Evolutionary conservation across 2,113 vertebrate genomes (phyloP).

Genomic region (Sebastes schlegelii): DNA sequence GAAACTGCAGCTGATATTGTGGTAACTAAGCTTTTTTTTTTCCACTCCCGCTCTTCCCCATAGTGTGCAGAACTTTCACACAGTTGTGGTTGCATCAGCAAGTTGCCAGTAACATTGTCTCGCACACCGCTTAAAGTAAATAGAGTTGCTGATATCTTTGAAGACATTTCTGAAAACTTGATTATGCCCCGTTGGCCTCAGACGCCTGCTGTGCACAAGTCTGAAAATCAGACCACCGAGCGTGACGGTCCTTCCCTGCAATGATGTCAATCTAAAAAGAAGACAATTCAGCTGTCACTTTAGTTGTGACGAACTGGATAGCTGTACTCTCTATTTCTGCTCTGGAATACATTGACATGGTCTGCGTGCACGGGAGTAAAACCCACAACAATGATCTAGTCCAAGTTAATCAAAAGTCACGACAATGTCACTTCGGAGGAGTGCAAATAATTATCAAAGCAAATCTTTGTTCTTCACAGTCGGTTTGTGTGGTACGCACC

Average conservation of each 20-base stretch:
- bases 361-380: not conserved
- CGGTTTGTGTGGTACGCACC: conserved; percentile 64
- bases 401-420: conserved; percentile 58
- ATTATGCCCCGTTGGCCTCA: conserved; percentile 47
- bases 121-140: conserved; percentile 47
- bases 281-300: conserved; percentile 19
- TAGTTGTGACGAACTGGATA: not conserved
- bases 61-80: conserved; percentile 44
- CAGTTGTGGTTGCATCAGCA: conserved; percentile 65
- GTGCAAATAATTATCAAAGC: conserved; percentile 63
- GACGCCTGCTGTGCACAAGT: conserved; percentile 18
- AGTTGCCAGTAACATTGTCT: conserved; percentile 54
- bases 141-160: conserved; percentile 27
- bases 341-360: not conserved
- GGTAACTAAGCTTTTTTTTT: conserved; percentile 29
- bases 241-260: conserved; percentile 43
- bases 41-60: not conserved
- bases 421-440: conserved; percentile 52
- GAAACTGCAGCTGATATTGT: conserved; percentile 44
- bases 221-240: conserved; percentile 39
- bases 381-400: not conserved
- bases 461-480: conserved; percentile 59
- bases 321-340: not conserved
- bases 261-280: conserved; percentile 38
- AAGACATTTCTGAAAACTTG: conserved; percentile 49